Evolutionary conservation across 1,140 invertebrate genomes (phyloP).

Genomic region (Drosophila nasuta): DNA sequence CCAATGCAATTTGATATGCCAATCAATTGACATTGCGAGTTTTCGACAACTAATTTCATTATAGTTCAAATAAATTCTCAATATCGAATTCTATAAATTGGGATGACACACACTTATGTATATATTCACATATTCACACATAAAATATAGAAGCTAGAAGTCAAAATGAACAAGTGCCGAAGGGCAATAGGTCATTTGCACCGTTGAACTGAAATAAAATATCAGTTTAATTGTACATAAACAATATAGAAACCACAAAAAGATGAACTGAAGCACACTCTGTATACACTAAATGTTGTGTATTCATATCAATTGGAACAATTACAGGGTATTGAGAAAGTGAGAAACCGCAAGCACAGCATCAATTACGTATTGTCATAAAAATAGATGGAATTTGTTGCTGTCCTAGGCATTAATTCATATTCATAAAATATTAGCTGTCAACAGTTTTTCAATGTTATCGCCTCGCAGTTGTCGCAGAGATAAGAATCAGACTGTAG

Average conservation of each 20-base stretch:
- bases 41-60: constrained; percentile 32
- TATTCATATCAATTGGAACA: background rate
- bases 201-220: constrained; percentile 55
- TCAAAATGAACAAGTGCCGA: constrained; percentile 80
- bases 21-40: constrained; percentile 38
- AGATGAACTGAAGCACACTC: background rate
- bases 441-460: constrained; percentile 74
- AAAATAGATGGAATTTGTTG: constrained; percentile 34
- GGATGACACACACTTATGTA: constrained; percentile 2
- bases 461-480: constrained; percentile 32
- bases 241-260: constrained; percentile 6
- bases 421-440: constrained; percentile 55
- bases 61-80: constrained; percentile 10
- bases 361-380: constrained; percentile 49
- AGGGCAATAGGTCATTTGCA: constrained; percentile 61
- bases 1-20: constrained; percentile 29
- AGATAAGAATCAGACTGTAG: constrained; percentile 28
- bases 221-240: constrained; percentile 57
- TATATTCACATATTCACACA: background rate
- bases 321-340: constrained; percentile 5
- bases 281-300: background rate
- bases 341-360: background rate
- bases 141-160: background rate
- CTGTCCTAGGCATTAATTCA: constrained; percentile 80
- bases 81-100: background rate